Evolutionary conservation across 1,140 invertebrate species (phyloP).

Genomic region (Conopomorpha cramerella): DNA sequence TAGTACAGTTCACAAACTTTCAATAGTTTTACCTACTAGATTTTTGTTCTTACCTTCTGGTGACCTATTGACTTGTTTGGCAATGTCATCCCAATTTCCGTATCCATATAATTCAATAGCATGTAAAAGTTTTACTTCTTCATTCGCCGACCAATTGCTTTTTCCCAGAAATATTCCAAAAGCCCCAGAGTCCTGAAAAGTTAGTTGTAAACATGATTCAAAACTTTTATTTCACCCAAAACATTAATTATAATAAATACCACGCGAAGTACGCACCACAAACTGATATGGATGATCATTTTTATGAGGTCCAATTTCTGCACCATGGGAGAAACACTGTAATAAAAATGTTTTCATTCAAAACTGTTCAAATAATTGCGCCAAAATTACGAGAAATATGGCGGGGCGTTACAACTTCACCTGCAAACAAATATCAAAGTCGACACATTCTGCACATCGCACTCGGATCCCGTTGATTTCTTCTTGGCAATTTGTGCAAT

Average conservation of each 20-base stretch:
- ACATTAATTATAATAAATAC: constrained; percentile 1
- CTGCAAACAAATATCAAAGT: constrained; percentile 90
- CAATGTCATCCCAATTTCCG: constrained; percentile 93
- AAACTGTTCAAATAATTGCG: constrained; percentile 39
- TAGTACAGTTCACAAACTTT: not conserved
- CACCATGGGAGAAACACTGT: constrained; percentile 91
- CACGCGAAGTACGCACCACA: constrained; percentile 70
- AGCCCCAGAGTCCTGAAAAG: constrained; percentile 72
- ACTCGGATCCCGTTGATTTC: constrained; percentile 84
- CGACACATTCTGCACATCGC: constrained; percentile 84
- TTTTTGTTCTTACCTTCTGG: constrained; percentile 70
- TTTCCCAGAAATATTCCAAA: constrained; percentile 76
- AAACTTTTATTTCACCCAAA: too few relatives aligned
- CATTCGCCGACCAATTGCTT: constrained; percentile 85
- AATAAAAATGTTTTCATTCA: constrained; percentile 39
- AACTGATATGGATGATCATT: constrained; percentile 90
- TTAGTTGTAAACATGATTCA: too few relatives aligned
- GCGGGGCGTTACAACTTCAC: constrained; percentile 50
- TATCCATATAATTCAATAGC: constrained; percentile 95
- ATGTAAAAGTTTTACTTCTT: constrained; percentile 88
- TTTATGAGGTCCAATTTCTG: constrained; percentile 89
- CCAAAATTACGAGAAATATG: constrained; percentile 51
- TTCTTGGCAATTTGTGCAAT: constrained; percentile 90
- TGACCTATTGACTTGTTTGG: constrained; percentile 80
- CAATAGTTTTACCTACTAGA: not conserved